Conservation (phyloP, 2,113 vertebrate species). For the Phylloscopus trochiloides region DNA sequence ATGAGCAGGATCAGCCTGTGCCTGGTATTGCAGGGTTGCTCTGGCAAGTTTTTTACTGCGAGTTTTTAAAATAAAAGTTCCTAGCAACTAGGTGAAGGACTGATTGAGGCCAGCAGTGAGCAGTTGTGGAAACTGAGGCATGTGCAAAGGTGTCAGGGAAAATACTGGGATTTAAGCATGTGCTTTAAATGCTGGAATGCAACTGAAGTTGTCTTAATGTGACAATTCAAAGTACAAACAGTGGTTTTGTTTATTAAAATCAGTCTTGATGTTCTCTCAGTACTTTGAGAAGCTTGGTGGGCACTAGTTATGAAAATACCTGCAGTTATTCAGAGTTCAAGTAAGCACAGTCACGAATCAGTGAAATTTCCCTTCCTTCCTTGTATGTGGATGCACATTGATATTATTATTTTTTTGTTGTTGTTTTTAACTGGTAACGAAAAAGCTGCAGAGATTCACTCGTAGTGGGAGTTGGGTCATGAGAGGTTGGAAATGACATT, state of each 20-base stretch:
- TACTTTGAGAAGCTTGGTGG: neutral
- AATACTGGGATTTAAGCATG: neutral
- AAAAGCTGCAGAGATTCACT: neutral
- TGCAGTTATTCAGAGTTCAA: neutral
- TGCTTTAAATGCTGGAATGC: neutral
- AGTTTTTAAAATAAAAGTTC: neutral
- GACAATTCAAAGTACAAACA: neutral
- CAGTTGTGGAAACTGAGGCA: neutral
- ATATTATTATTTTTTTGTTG: neutral
- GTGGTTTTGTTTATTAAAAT: neutral
- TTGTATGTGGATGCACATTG: neutral
- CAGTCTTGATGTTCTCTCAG: neutral
- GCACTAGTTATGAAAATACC: neutral
- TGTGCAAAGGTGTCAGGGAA: neutral
- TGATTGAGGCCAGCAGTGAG: neutral
- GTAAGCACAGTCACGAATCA: neutral
- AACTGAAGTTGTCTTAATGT: neutral
- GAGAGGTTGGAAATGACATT: neutral
- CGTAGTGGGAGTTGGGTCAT: neutral
- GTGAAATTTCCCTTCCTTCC: neutral
- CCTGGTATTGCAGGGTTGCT: slow-evolving; percentile 22
- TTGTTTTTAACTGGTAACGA: neutral
- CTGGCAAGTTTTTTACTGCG: neutral
- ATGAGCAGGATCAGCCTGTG: neutral
- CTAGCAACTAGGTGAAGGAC: neutral